These are phyloP conservation scores for Limnothrissa miodon DNA, from an alignment of 2,113 vertebrate species.

Conservation along the genomic window DNA sequence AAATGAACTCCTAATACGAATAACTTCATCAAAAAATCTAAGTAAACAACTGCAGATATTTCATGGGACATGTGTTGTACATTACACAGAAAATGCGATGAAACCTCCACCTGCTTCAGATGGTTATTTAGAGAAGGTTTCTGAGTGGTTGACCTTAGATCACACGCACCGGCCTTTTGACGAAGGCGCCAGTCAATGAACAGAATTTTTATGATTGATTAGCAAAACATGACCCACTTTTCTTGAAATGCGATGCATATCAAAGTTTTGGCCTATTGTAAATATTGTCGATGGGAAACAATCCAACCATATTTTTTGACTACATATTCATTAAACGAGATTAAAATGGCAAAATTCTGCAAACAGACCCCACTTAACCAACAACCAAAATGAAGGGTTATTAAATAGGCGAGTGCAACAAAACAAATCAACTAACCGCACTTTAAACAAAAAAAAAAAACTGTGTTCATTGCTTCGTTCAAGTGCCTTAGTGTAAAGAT, in stretches of 20 bases:
- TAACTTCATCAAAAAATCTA: neutral
- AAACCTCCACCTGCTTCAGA: neutral
- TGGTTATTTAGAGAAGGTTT: neutral
- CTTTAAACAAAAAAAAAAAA: neutral
- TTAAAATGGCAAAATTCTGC: neutral
- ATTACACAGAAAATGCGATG: neutral
- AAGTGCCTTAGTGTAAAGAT: neutral
- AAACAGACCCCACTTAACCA: neutral
- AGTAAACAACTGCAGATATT: neutral
- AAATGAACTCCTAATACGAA: neutral
- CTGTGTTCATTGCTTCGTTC: neutral
- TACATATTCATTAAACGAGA: neutral
- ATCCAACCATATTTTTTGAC: constrained; percentile 4
- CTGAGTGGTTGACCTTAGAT: constrained; percentile 2
- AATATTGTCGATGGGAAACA: neutral
- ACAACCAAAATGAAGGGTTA: neutral
- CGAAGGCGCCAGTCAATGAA: constrained; percentile 1
- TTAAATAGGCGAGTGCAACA: neutral
- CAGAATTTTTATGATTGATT: constrained; percentile 16
- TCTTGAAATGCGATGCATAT: neutral
- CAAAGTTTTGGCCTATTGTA: neutral
- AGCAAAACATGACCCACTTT: constrained; percentile 6
- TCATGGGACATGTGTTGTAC: neutral
- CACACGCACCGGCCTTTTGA: neutral
- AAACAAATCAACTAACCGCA: neutral